Conservation (phyloP, 92 coral and sea anemone genomes). For the Bergia sp. region DNA sequence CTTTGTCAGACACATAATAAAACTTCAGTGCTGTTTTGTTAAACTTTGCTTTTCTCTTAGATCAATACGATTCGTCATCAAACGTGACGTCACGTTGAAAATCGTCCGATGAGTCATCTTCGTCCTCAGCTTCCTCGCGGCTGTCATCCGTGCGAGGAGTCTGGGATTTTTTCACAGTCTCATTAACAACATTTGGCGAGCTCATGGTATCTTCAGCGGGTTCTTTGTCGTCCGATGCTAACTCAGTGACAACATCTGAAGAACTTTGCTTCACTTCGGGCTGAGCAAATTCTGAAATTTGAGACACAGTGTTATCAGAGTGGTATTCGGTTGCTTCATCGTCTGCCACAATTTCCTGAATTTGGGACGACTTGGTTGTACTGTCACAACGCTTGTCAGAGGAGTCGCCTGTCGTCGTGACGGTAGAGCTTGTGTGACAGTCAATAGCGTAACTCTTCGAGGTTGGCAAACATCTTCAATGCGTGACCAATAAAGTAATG, state of each 20-base stretch:
- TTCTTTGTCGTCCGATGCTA: conserved; percentile 17
- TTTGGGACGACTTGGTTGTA: background rate
- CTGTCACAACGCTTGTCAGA: conserved; percentile 17
- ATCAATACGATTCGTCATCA: background rate
- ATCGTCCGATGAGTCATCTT: conserved; percentile 34
- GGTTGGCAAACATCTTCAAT: conserved; percentile 20
- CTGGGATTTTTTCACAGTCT: conserved; percentile 74
- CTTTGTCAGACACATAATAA: too few species aligned
- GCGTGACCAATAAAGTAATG: background rate
- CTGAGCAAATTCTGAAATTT: background rate
- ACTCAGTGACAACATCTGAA: conserved; percentile 75
- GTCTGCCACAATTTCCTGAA: background rate
- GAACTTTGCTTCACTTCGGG: conserved; percentile 26
- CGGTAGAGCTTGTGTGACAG: background rate
- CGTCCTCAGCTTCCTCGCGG: conserved; percentile 45
- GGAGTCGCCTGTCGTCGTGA: background rate
- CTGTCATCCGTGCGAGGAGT: conserved; percentile 36
- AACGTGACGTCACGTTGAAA: conserved; percentile 27
- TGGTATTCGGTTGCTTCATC: background rate
- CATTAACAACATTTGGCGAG: conserved; percentile 55
- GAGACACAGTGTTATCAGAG: conserved; percentile 1
- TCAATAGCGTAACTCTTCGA: background rate
- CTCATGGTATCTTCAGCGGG: conserved; percentile 17
- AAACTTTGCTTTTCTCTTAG: background rate
- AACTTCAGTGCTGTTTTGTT: too few species aligned